phyloP scores from a whole-genome alignment of 2,113 vertebrate species.

The Rhinogobius similis region DNA sequence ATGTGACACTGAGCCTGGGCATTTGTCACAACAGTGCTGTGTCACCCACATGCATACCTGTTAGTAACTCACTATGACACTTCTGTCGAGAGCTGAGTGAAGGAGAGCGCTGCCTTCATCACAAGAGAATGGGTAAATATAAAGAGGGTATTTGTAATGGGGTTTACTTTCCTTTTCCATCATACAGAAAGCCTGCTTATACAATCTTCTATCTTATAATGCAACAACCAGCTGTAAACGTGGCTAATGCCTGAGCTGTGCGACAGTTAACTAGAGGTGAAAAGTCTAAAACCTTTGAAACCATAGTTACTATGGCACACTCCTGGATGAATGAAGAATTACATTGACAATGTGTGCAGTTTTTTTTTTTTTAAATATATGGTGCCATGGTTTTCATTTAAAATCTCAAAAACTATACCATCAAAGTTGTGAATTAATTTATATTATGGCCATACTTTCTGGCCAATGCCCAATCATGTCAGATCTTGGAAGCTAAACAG shows the following conservation, averaged over 20 bases:
- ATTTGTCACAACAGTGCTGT: slow-evolving; percentile 54
- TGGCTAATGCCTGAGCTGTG: neutral
- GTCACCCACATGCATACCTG: slow-evolving; percentile 48
- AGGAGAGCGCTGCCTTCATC: slow-evolving; percentile 15
- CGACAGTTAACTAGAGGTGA: no score
- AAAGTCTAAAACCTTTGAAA: no score
- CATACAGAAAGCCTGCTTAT: neutral
- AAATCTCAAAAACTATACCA: no score
- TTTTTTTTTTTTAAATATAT: no score
- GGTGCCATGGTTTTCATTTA: neutral
- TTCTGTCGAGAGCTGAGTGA: slow-evolving; percentile 16
- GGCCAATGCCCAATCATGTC: no score
- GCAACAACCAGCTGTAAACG: neutral
- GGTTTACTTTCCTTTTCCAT: slow-evolving; percentile 1
- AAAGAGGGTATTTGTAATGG: neutral
- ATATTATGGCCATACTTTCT: no score
- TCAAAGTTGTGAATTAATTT: no score
- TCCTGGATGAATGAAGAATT: no score
- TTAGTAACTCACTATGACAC: slow-evolving; percentile 50
- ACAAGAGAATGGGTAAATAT: slow-evolving; percentile 14
- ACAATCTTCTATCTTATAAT: neutral
- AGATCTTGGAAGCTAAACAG: no score
- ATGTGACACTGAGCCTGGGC: slow-evolving; percentile 60
- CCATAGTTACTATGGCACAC: no score
- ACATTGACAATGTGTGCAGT: no score